phyloP scores from a whole-genome alignment of 2,888 invertebrate species.

The Fissipunctia ypsillon region DNA sequence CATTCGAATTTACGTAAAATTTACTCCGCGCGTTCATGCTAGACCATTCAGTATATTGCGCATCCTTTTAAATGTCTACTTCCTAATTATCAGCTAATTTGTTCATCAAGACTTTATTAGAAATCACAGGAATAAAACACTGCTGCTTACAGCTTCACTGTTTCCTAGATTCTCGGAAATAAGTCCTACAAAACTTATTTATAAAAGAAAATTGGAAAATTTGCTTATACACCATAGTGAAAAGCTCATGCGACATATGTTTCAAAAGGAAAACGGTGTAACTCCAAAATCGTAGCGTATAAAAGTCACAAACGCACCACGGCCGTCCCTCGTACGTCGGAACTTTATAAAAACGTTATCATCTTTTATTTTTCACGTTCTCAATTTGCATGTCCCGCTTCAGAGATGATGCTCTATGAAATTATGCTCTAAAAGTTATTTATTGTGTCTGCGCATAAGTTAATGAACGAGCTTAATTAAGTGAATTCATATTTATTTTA shows the following conservation, averaged over 20 bases:
- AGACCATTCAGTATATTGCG: not conserved
- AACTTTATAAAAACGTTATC: constrained; percentile 87
- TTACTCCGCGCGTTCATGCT: too few species aligned
- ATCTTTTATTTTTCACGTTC: constrained; percentile 87
- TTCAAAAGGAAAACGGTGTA: not conserved
- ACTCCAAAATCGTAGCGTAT: constrained; percentile 64
- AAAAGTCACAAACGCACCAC: constrained; percentile 72
- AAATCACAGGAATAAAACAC: not conserved
- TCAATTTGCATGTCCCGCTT: constrained; percentile 89
- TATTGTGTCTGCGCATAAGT: constrained; percentile 82
- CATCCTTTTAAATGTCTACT: not conserved
- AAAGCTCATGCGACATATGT: not conserved
- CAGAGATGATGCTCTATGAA: constrained; percentile 87
- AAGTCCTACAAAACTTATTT: not conserved
- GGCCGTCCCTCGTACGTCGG: constrained; percentile 77
- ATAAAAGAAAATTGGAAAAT: not conserved
- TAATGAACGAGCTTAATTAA: constrained; percentile 78
- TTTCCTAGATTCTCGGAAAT: not conserved
- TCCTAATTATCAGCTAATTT: not conserved
- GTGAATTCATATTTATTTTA: constrained; percentile 63
- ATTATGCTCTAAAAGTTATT: constrained; percentile 86
- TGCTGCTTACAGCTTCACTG: not conserved
- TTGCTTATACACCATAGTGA: too few species aligned
- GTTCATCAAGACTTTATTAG: not conserved
- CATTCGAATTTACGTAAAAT: too few species aligned